Percentiles rank a stretch among this genome's conserved stretches.
phyloP scores from a whole-genome alignment of 2,797 vertebrate genomes.

The Tokudaia muenninki region DNA sequence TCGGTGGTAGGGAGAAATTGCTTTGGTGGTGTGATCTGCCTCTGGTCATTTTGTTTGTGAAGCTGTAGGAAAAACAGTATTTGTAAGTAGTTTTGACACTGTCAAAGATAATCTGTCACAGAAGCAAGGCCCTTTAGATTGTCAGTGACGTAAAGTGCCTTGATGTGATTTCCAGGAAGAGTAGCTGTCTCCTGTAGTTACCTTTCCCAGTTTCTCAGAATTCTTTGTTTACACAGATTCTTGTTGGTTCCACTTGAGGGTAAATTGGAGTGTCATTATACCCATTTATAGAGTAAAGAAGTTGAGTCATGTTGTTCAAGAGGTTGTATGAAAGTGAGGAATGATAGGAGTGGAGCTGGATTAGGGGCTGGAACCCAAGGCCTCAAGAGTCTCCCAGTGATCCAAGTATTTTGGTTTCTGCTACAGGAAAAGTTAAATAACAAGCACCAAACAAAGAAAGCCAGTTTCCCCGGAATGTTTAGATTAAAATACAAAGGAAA shows the following conservation, averaged over 20 bases:
- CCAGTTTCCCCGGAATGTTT: conserved; percentile 60
- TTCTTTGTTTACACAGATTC: conserved; percentile 9
- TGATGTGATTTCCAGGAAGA: conserved; percentile 43
- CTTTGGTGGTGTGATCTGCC: conserved; percentile 57
- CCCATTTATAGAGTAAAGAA: not conserved
- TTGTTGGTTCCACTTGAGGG: not conserved
- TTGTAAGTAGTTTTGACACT: conserved; percentile 60
- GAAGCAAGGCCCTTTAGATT: not conserved
- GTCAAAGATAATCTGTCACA: conserved; percentile 41
- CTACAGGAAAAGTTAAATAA: conserved; percentile 76
- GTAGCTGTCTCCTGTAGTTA: not conserved
- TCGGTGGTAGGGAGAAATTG: conserved; percentile 57
- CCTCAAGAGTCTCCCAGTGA: conserved; percentile 28
- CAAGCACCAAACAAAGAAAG: conserved; percentile 78
- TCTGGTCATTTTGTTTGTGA: conserved; percentile 58
- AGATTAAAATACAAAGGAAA: conserved; percentile 74
- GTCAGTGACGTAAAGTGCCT: not conserved
- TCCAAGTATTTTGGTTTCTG: conserved; percentile 73
- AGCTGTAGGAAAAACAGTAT: conserved; percentile 17
- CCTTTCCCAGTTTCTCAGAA: conserved; percentile 41
- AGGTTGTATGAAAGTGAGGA: conserved; percentile 14
- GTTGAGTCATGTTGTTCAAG: not conserved
- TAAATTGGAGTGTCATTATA: conserved; percentile 3
- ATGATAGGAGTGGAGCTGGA: not conserved
- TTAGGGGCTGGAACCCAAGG: not conserved